Conservation (phyloP, 2,113 vertebrate species). For the Campylorhamphus procurvoides region DNA sequence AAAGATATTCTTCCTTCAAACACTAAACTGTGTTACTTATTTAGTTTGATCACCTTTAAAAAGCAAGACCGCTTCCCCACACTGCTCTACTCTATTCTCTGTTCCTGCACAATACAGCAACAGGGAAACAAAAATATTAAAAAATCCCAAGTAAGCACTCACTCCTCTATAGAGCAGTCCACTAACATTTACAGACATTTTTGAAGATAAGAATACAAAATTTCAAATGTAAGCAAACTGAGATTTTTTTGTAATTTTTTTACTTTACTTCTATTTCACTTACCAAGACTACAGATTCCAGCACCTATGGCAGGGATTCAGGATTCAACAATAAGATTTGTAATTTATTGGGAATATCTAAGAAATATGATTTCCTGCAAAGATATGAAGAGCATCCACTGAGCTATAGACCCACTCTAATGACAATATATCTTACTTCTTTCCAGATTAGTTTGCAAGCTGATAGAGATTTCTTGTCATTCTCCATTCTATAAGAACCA, state of each 20-base stretch:
- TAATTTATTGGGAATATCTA: not conserved
- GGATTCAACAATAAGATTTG: not conserved
- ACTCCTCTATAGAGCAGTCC: not conserved
- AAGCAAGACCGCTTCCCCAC: not conserved
- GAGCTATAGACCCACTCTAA: not conserved
- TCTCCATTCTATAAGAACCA: not conserved
- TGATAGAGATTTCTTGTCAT: not conserved
- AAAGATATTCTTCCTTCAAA: not conserved
- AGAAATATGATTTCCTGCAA: not conserved
- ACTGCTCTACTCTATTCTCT: not conserved
- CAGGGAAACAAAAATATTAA: not conserved
- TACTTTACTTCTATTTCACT: not conserved
- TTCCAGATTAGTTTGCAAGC: not conserved
- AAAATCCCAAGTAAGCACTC: not conserved
- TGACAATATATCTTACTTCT: not conserved
- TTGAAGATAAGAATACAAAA: not conserved
- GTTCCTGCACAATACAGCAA: not conserved
- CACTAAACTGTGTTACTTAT: not conserved
- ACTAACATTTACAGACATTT: not conserved
- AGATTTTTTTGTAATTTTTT: not conserved
- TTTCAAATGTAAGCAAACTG: not conserved
- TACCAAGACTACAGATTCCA: not conserved
- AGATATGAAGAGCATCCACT: not conserved
- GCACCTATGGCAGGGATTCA: not conserved
- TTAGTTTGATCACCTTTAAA: not conserved